These are phyloP conservation scores for Lacerta bilineata DNA, from an alignment of 2,797 vertebrate species.

Conservation along the genomic window DNA sequence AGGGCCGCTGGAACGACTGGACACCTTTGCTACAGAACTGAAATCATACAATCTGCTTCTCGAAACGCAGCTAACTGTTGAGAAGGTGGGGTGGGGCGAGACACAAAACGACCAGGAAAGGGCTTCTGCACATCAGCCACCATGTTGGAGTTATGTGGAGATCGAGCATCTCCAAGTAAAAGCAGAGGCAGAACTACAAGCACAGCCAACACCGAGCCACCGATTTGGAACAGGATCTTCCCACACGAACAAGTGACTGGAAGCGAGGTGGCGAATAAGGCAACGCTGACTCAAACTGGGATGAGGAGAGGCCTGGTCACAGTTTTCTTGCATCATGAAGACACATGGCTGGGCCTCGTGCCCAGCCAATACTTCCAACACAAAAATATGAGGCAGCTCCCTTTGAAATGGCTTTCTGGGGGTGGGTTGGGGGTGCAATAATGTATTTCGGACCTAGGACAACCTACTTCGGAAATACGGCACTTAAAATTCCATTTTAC, in stretches of 20 bases:
- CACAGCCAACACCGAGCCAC: constrained; percentile 48
- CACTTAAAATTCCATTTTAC: not conserved
- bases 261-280: constrained; percentile 71
- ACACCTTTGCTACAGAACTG: too few relatives aligned
- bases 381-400: not conserved
- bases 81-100: constrained; percentile 1
- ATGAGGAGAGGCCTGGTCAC: constrained; percentile 62
- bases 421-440: not conserved
- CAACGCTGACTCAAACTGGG: constrained; percentile 73
- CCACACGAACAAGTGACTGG: constrained; percentile 66
- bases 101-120: constrained; percentile 65
- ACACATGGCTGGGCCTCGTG: too few relatives aligned
- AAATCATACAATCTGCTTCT: constrained; percentile 31
- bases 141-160: too few relatives aligned
- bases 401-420: not conserved
- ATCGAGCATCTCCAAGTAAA: constrained; percentile 21
- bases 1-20: not conserved
- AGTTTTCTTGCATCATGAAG: constrained; percentile 42
- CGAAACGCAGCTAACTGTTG: not conserved
- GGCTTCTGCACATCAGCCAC: too few relatives aligned
- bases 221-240: constrained; percentile 46
- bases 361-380: not conserved
- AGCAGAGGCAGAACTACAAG: constrained; percentile 58
- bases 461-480: not conserved
- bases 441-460: not conserved